These are phyloP conservation scores for Heliconius eleuchia DNA, from an alignment of 1,140 invertebrate species.

Conservation along the genomic window DNA sequence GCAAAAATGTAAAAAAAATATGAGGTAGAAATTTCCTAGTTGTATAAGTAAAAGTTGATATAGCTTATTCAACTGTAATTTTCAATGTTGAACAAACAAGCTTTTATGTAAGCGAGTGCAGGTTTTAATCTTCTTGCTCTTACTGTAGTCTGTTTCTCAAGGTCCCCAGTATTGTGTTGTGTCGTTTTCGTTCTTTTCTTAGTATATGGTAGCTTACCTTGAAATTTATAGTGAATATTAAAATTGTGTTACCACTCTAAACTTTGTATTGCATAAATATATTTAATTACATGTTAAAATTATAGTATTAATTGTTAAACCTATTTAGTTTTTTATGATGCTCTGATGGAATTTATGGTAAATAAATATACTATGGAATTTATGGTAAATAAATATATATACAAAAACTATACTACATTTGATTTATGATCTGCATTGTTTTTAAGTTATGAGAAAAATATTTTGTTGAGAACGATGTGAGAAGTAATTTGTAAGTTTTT, in stretches of 20 bases:
- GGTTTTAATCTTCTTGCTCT: constrained; percentile 16
- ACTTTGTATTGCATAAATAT: no score
- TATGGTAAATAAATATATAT: no score
- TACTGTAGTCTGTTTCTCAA: constrained; percentile 16
- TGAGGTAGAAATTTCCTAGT: not conserved
- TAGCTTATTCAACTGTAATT: constrained; percentile 12
- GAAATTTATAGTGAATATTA: constrained; percentile 7
- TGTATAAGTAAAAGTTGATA: not conserved
- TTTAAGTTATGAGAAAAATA: no score
- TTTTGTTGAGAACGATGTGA: no score
- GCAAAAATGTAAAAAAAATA: not conserved
- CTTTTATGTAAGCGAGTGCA: constrained; percentile 15
- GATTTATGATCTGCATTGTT: no score
- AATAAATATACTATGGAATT: no score
- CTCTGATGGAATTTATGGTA: no score
- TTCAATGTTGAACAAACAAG: constrained; percentile 17
- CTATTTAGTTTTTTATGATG: no score
- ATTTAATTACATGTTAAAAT: no score
- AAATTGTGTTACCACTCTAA: not conserved
- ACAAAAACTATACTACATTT: no score
- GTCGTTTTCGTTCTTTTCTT: not conserved
- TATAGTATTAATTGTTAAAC: no score
- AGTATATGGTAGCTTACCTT: not conserved
- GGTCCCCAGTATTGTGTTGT: constrained; percentile 12
- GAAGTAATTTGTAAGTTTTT: no score